A percentile compares a stretch with the other conserved stretches of the same genome.
These are phyloP conservation scores for Zaprionus lachaisei DNA, from an alignment of 1,140 invertebrate genomes.

Conservation along the genomic window DNA sequence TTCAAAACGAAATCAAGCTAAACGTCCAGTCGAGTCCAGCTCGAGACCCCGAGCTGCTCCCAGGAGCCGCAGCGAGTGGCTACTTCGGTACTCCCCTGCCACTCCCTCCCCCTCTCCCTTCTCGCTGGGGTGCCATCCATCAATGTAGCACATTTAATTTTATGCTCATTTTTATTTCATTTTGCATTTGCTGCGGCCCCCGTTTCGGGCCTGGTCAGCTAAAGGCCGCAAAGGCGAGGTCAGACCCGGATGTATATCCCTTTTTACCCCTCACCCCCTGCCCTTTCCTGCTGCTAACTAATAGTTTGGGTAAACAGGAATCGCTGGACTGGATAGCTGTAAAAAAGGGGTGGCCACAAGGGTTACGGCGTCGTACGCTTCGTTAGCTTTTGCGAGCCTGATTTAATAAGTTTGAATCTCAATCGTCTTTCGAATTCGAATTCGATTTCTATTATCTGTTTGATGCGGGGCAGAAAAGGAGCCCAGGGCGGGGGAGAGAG, in stretches of 20 bases:
- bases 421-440: constrained; percentile 46
- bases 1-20: constrained; percentile 84
- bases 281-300: constrained; percentile 33
- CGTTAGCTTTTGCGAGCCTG: constrained; percentile 59
- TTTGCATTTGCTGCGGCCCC: constrained; percentile 26
- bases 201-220: background rate
- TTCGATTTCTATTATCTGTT: constrained; percentile 74
- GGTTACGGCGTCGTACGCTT: constrained; percentile 23
- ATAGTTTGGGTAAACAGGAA: constrained; percentile 77
- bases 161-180: constrained; percentile 82
- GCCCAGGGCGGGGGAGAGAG: constrained; percentile 3
- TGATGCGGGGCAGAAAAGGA: constrained; percentile 20
- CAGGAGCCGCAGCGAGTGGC: constrained; percentile 12
- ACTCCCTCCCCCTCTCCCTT: background rate
- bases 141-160: constrained; percentile 82
- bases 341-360: constrained; percentile 39
- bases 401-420: constrained; percentile 70
- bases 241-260: background rate
- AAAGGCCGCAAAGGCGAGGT: background rate
- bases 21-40: constrained; percentile 55
- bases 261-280: background rate
- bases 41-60: constrained; percentile 1
- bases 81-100: background rate
- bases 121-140: constrained; percentile 49
- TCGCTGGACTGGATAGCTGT: constrained; percentile 15